Evolutionary conservation across 2,888 invertebrate genomes (phyloP).

Genomic region (Serripes groenlandicus): DNA sequence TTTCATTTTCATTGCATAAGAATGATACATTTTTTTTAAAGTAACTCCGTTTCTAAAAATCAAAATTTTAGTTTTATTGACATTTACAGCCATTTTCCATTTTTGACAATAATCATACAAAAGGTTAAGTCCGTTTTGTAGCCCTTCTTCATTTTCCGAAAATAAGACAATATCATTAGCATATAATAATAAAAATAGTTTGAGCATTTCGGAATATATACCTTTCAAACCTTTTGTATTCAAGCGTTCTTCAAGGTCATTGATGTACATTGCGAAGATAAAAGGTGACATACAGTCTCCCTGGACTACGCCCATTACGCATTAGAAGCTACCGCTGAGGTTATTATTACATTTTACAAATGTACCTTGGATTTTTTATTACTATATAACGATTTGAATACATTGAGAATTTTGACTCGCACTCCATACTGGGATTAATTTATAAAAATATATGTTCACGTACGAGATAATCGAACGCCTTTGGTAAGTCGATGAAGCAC

Average conservation of each 20-base stretch:
- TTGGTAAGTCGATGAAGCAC: slow-evolving; percentile 14
- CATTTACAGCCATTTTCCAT: slow-evolving; percentile 8
- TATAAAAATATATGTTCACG: slow-evolving; percentile 4
- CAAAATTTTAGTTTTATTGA: slow-evolving; percentile 18
- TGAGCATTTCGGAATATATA: slow-evolving; percentile 1
- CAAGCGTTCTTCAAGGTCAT: slow-evolving; percentile 19
- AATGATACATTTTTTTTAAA: no score
- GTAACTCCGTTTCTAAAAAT: slow-evolving; percentile 30
- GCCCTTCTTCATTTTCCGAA: background rate
- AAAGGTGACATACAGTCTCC: slow-evolving; percentile 27
- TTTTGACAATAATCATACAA: slow-evolving; percentile 7
- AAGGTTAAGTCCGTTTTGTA: background rate
- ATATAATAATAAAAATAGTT: no score
- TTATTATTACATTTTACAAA: no score
- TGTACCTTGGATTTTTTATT: no score
- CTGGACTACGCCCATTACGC: slow-evolving; percentile 9
- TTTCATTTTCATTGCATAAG: no score
- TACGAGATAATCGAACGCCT: slow-evolving; percentile 20
- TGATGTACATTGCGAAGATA: slow-evolving; percentile 12
- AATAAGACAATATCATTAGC: no score
- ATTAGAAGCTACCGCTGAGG: background rate
- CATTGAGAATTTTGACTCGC: no score
- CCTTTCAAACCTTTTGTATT: background rate
- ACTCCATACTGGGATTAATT: slow-evolving; percentile 7
- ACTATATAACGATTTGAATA: no score